phyloP scores from a whole-genome alignment of 2,113 vertebrate genomes.

The Anser brachyrhynchus region DNA sequence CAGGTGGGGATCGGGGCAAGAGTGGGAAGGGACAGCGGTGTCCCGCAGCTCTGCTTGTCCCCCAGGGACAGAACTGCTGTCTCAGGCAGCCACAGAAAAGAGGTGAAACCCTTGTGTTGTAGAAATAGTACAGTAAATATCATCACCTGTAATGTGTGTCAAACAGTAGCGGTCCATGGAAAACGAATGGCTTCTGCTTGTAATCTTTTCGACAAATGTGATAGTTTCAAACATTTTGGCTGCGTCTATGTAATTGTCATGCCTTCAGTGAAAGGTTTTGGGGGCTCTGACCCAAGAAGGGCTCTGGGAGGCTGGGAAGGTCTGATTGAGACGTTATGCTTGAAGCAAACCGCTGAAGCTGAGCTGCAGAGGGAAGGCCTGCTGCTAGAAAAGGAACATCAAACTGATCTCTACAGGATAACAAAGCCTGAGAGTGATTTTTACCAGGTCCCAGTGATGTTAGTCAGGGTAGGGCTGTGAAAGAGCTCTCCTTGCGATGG shows the following conservation, averaged over 20 bases:
- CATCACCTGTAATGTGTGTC: rapidly evolving
- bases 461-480: background rate
- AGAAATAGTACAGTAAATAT: background rate
- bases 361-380: background rate
- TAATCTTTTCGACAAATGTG: background rate
- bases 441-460: background rate
- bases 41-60: background rate
- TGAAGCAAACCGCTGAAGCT: background rate
- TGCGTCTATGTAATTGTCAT: background rate
- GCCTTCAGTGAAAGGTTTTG: background rate
- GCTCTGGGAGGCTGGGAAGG: background rate
- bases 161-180: background rate
- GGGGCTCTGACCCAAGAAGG: background rate
- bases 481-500: background rate
- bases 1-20: too few relatives aligned
- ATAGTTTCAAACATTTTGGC: background rate
- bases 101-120: rapidly evolving
- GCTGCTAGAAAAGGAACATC: rapidly evolving
- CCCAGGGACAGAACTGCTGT: rapidly evolving
- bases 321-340: background rate
- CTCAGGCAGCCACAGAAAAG: background rate
- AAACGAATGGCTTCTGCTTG: background rate
- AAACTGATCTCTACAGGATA: background rate
- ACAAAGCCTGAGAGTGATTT: background rate
- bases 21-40: background rate